Percentiles rank a stretch among this genome's conserved stretches.
Evolutionary conservation across 2,113 vertebrate species (phyloP).

Genomic region (Camarhynchus parvulus): DNA sequence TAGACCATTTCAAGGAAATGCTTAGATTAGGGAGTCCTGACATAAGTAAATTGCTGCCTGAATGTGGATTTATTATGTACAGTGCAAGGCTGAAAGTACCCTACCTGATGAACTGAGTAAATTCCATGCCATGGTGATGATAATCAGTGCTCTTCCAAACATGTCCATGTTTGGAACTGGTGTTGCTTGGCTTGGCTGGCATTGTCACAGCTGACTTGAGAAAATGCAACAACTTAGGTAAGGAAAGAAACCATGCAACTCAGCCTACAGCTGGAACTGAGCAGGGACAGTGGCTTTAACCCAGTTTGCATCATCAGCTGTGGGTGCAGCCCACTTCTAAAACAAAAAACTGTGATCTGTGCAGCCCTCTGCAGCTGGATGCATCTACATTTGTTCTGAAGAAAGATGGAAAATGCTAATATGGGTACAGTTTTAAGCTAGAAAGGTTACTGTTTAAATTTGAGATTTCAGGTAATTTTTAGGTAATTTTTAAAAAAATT

Average conservation of each 20-base stretch:
- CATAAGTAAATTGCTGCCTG: background rate
- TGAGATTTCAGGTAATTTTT: background rate
- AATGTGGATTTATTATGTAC: background rate
- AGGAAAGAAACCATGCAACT: background rate
- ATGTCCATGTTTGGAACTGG: background rate
- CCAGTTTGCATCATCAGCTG: rapidly evolving
- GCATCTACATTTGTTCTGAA: background rate
- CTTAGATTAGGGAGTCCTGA: background rate
- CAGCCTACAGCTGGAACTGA: background rate
- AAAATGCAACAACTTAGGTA: background rate
- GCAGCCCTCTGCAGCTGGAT: background rate
- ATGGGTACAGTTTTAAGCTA: background rate
- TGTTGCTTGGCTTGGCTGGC: background rate
- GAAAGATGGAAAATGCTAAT: background rate
- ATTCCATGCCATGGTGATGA: background rate
- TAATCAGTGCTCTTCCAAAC: background rate
- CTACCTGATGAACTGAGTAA: background rate
- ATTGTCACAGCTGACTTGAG: background rate
- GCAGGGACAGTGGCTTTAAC: background rate
- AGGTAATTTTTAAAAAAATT: background rate
- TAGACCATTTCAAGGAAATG: background rate
- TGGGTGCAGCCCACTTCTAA: background rate
- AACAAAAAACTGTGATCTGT: background rate
- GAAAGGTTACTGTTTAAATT: background rate
- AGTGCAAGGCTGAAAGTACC: background rate